Base-by-base conservation (phyloP, 2,797 vertebrate species). In the Propithecus deckenii region DNA sequence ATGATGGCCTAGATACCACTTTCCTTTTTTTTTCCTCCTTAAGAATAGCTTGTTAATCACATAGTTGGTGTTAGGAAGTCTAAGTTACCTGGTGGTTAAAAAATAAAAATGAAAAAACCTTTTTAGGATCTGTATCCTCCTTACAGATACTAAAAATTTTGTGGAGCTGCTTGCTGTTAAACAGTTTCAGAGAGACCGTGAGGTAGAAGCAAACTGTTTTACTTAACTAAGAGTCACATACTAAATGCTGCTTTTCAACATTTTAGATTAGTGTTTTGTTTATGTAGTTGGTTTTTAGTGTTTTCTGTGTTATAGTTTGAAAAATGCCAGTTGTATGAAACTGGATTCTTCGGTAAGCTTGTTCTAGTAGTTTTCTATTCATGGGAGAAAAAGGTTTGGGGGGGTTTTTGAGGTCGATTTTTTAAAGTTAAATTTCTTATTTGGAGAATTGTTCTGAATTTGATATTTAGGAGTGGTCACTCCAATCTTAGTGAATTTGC, bases 391-490 rank as follows among this genome's bases (percentile, higher is more conserved):
- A 50, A 80, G 69, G 46, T 74, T 94, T 80, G 46, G 55, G 90
- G 80, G 86, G 65, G 63, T 48, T 91, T 94, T 96, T 81, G 94
- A 97, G 93, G 76, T 97, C 84, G n/a, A 74, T 96, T 94, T 59
- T 97, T 95, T 95, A 72, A 96, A 97, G 92, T 50, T 72, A 65
- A 97, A 97, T 96, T 97, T 61, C 87, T 96, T 97, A 95, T 97
- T 98, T 98, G 97, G 78, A 97, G 98, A 98, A 99, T 98, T 98
- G 95, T 97, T 96, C 97, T 98, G 97, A 98, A 98, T 98, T 98
- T 97, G 97, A 97, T 96, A 23, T 96, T 74, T 91, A 98, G 98
- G 98, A 98, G 98, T 98, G 88, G 97, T 97, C 93, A 67, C 97
- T 99, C 98, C 98, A 93, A 72, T 95, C 38, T 94, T 98, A 97